Conservation (phyloP, 2,888 invertebrate species). For the Caenorhabditis japonica region DNA sequence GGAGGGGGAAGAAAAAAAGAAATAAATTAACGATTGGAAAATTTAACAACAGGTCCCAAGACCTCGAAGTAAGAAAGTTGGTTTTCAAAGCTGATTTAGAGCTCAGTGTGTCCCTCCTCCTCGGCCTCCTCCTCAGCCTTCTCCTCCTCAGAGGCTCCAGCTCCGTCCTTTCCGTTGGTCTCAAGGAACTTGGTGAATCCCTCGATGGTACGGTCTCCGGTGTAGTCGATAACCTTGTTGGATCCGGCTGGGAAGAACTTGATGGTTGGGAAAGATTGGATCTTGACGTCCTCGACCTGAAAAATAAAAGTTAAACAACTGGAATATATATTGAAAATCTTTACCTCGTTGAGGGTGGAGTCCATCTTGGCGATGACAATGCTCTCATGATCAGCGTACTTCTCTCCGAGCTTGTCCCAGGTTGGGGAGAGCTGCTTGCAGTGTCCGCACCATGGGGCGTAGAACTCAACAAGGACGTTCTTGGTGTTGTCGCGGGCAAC, state of each 20-base stretch:
- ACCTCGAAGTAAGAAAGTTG: constrained; percentile 33
- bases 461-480: constrained; percentile 97
- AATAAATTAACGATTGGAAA: constrained; percentile 43
- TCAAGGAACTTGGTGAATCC: constrained; percentile 94
- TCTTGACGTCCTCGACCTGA: constrained; percentile 75
- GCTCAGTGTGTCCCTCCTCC: constrained; percentile 66
- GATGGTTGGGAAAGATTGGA: constrained; percentile 86
- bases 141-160: constrained; percentile 75
- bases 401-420: constrained; percentile 94
- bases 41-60: constrained; percentile 49
- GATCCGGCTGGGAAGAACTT: constrained; percentile 93
- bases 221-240: constrained; percentile 91
- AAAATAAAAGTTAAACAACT: constrained; percentile 19
- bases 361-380: constrained; percentile 98
- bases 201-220: constrained; percentile 93
- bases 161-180: constrained; percentile 87
- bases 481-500: constrained; percentile 90
- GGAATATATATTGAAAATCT: neutral
- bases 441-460: constrained; percentile 84
- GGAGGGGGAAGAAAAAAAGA: constrained; percentile 3
- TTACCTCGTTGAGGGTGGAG: constrained; percentile 94
- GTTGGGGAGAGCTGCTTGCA: constrained; percentile 97
- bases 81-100: constrained; percentile 52
- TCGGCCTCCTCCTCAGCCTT: constrained; percentile 75
- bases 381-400: constrained; percentile 86